Evolutionary conservation across 2,797 vertebrate species (phyloP), one percentile per base, ranked within the genome.

Genomic region (Hippocampus kuda): DNA sequence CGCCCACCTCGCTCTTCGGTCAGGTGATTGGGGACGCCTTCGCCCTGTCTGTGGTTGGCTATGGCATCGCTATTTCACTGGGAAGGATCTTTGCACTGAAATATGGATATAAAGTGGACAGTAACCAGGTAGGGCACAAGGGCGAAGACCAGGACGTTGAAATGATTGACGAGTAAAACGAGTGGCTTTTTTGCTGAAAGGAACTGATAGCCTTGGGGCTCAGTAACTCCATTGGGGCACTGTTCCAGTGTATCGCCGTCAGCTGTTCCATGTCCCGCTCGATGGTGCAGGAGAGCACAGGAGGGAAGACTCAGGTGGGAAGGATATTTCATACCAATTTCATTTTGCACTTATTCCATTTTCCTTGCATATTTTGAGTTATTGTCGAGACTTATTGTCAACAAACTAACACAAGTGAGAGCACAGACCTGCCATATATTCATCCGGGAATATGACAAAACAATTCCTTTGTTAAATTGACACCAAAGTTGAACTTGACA

Each of bases 201-300:
- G 97, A 99, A 78, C 92, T 99, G 59, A 91, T 98, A 66, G 97
- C 96, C 0, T 79, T 99, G 71, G 97, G 97, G 68, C 85, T 99
- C 76, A 94, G 96, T 81, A 99, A 99, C 81, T 87, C 90, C 8
- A 64, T 94, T 0, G 96, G 97, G 68, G 95, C 92, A 0, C 78
- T 97, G 73, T 98, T 98, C 88, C 94, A 95, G 84, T 97, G 94
- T 64, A 94, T 98, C 70, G 84, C 94, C 13, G 71, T 97, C 79
- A 98, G 96, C 20, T 96, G 95, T 71, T 98, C 97, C 12, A 96
- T 98, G 94, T 98, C 97, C 77, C 93, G 96, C 69, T 92, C 86
- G 48, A 92, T 98, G 82, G 95, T 99, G 73, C 96, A 98, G 83
- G 94, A 95, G 69, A 95, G 93, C 86, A 94, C 95, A 0, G 92